Evolutionary conservation across 2,113 vertebrate species (phyloP), one percentile per base, ranked within the genome.

Genomic region (Dipodomys spectabilis): DNA sequence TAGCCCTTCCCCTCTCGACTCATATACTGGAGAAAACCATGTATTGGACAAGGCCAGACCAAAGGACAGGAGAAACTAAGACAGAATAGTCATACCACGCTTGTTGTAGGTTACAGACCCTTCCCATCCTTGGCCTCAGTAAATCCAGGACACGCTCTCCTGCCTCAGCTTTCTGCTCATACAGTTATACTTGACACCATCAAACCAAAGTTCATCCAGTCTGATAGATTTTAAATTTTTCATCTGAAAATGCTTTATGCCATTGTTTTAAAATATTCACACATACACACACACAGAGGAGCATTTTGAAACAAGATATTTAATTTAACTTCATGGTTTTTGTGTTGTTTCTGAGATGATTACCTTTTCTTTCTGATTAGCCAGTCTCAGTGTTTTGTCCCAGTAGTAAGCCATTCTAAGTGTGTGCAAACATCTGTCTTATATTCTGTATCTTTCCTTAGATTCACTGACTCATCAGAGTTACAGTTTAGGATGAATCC

Each of bases 401-500:
- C 74, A 78, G 53, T 82, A 95, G 82, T 80, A 94, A 91, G 80
- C 35, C 78, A 11, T 93, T 78, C 57, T 82, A 86, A 95, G 93
- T 95, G 53, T 80, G 68, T 53, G 20, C 68, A 90, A 95, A 93
- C 74, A 94, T 95, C 88, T 97, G 92, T 77, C 84, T 90, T 74
- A 57, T 49, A 86, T 88, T 96, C 90, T 92, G 57, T 9, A 22
- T 86, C 64, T 81, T 86, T 74, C 65, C 45, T 35, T 95, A 92
- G 2, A 5, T 93, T 45, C 35, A 86, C 6, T 5, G 0, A 72
- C 68, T 92, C 35, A 65, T 20, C 30, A 32, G 0, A 18, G 30
- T 92, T 32, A 57, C 18, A 95, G 71, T 92, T 97, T 94, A 91
- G 85, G 68, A 85, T 94, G 44, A 97, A 85, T 96, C 87, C n/a